A percentile compares a stretch with the other conserved stretches of the same genome.
phyloP scores from a whole-genome alignment of 2,113 vertebrate genomes.

The Salminus brasiliensis region DNA sequence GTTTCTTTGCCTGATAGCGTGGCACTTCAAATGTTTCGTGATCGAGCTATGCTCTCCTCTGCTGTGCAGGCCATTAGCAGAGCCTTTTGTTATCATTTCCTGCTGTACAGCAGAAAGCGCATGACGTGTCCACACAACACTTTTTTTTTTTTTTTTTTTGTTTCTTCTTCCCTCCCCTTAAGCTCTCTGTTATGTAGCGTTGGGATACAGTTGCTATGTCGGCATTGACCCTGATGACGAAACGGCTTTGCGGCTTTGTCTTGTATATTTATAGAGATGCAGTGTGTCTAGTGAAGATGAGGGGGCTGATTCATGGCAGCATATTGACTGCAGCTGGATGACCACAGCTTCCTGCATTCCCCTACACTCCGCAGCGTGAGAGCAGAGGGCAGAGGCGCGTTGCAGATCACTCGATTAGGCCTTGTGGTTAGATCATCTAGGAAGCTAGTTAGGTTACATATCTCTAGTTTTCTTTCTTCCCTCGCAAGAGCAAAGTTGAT shows the following conservation, averaged over 20 bases:
- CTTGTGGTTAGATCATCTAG: not conserved
- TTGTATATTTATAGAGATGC: constrained; percentile 44
- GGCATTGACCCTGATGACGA: constrained; percentile 8
- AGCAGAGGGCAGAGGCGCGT: not conserved
- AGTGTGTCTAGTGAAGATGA: not conserved
- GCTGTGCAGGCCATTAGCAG: not conserved
- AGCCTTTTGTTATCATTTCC: not conserved
- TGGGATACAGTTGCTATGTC: constrained; percentile 29
- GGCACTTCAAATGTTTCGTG: not conserved
- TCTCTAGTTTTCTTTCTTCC: not conserved
- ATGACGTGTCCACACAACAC: not conserved
- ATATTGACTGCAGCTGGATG: constrained; percentile 18
- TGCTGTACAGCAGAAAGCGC: constrained; percentile 9
- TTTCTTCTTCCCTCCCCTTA: too few species aligned
- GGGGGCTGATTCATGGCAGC: constrained; percentile 4
- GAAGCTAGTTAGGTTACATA: not conserved
- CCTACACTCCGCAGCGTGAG: not conserved
- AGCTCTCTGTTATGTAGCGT: constrained; percentile 1
- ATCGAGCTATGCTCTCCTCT: not conserved
- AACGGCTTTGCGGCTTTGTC: constrained; percentile 27
- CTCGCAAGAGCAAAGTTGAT: too few species aligned
- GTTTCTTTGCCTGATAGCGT: not conserved
- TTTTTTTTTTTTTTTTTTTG: too few species aligned
- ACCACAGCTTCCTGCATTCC: constrained; percentile 35
- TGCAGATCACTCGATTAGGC: not conserved